Evolutionary conservation across 53 echinoderm and acorn worm genomes (phyloP), one percentile per base, ranked within the genome.

Genomic region (Apostichopus leukothele): DNA sequence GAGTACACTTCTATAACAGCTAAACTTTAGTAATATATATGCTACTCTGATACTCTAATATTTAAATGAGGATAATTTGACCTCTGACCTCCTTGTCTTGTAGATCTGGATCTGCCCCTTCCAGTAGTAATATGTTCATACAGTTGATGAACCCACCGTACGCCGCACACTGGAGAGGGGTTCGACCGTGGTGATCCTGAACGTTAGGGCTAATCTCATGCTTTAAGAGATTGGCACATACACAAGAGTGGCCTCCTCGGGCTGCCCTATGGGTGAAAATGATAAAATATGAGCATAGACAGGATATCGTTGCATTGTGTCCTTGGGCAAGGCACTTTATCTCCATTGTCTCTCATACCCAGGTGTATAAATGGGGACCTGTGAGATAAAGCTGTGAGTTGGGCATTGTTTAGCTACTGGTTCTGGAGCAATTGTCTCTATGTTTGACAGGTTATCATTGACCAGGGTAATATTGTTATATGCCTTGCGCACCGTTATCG

Each of bases 131-230:
- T 26, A 94, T 73, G n/a, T 92, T 91, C 89, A 99, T 99, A 51
- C 91, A 91, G 83, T 94, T 94, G 86, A 96, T 99, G 86, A 94
- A 99, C n/a, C 99, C 99, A 25, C 98, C 99, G 68, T 96, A 96
- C 25, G 95, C 95, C 52, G 99, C 96, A 87, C 99, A 96, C 90
- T 99, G 99, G 12, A 96, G 92, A 10, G 99, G 99, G 7, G 94
- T 99, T 14, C 94, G 89, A 0, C 99, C 99, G 39, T 86, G 92
- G 73, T 78, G 91, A 77, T 99, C 99, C 81, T 93, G 94, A 12
- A 99, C 91, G 53, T 99, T 96, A 21, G 95, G 95, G 71, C 91
- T 84, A 55, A 99, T 94, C 78, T 86, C 93, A 86, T 96, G 91
- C 9, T 53, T 53, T 80, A 94, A 91, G 5, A 99, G 90, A 53